A percentile compares a stretch with the other conserved stretches of the same genome.
phyloP scores from a whole-genome alignment of 2,888 invertebrate species.

The Sarcophaga rosellei region DNA sequence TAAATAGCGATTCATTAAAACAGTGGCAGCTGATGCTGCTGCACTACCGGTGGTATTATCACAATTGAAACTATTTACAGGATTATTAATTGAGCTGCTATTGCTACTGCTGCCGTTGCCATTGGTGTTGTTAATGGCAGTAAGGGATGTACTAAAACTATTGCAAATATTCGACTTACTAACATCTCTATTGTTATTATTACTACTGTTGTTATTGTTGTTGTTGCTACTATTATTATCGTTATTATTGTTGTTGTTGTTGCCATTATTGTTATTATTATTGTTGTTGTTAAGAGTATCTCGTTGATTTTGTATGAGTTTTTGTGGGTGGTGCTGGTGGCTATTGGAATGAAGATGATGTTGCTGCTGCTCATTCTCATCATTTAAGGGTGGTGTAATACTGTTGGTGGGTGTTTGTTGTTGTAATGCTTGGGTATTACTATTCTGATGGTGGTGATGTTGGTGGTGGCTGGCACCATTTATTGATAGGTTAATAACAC shows the following conservation, averaged over 20 bases:
- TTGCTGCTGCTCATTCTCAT: slow-evolving; percentile 54
- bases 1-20: slow-evolving; percentile 74
- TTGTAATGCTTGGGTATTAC: slow-evolving; percentile 55
- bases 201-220: slow-evolving; percentile 58
- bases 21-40: slow-evolving; percentile 68
- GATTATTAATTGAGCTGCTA: slow-evolving; percentile 64
- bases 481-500: slow-evolving; percentile 81
- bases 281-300: slow-evolving; percentile 38
- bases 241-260: slow-evolving; percentile 68
- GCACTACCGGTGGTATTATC: slow-evolving; percentile 76
- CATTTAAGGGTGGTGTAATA: slow-evolving; percentile 43
- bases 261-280: slow-evolving; percentile 62
- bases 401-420: slow-evolving; percentile 59
- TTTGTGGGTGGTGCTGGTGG: slow-evolving; percentile 28
- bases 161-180: slow-evolving; percentile 66
- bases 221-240: slow-evolving; percentile 65
- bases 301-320: slow-evolving; percentile 34
- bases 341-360: not conserved
- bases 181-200: slow-evolving; percentile 68
- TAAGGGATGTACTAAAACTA: slow-evolving; percentile 44
- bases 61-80: slow-evolving; percentile 79
- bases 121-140: slow-evolving; percentile 65
- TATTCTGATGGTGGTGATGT: slow-evolving; percentile 34
- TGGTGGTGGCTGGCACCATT: slow-evolving; percentile 72
- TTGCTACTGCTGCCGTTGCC: slow-evolving; percentile 7